Conservation (phyloP, 2,888 invertebrate genomes). For the Leptogaster cylindrica region DNA sequence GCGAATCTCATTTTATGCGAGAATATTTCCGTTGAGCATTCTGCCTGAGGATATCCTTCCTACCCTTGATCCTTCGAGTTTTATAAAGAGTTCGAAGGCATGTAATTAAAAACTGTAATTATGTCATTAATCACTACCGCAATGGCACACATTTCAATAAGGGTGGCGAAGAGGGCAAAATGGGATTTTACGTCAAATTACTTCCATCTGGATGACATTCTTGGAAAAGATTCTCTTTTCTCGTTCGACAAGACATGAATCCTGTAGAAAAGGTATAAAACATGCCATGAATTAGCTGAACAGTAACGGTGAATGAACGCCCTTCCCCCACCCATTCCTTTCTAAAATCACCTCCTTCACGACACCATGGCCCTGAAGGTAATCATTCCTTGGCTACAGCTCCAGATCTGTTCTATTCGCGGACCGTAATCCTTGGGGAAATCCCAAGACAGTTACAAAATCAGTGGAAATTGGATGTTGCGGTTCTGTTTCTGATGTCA, state of each 20-base stretch:
- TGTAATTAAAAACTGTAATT: slow-evolving; percentile 41
- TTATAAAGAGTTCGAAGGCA: slow-evolving; percentile 37
- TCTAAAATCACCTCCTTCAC: neutral
- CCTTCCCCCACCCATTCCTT: neutral
- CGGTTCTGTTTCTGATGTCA: slow-evolving; percentile 40
- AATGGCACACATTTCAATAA: slow-evolving; percentile 26
- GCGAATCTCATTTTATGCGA: slow-evolving; percentile 15
- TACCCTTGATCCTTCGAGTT: slow-evolving; percentile 31
- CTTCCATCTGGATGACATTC: slow-evolving; percentile 14
- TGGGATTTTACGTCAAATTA: slow-evolving; percentile 33
- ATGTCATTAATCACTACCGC: slow-evolving; percentile 35
- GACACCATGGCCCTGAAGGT: neutral
- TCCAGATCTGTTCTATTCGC: slow-evolving; percentile 2
- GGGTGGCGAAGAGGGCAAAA: slow-evolving; percentile 20
- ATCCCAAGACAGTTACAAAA: slow-evolving; percentile 35
- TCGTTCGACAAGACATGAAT: neutral
- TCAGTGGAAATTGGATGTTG: slow-evolving; percentile 37
- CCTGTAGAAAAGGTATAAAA: neutral
- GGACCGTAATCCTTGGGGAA: slow-evolving; percentile 23
- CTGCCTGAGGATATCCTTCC: slow-evolving; percentile 15
- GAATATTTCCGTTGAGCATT: slow-evolving; percentile 15
- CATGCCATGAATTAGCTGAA: slow-evolving; percentile 19
- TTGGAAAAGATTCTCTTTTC: neutral
- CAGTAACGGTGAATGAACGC: neutral
- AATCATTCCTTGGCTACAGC: slow-evolving; percentile 32